phyloP scores from a whole-genome alignment of 2,888 invertebrate species.

The Hemistola chrysoprasaria region DNA sequence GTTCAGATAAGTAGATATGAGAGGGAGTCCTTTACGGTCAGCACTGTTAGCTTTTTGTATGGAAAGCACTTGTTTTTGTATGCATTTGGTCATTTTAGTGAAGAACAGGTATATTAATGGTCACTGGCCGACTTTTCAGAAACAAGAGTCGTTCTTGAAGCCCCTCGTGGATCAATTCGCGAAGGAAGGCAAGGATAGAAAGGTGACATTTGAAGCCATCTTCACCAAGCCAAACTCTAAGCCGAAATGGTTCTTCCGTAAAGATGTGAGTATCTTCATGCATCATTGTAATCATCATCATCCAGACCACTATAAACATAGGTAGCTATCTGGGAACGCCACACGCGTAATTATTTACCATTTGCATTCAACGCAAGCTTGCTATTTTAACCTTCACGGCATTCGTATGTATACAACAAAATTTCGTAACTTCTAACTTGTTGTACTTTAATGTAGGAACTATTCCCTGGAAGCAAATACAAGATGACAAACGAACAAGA shows the following conservation, averaged over 20 bases:
- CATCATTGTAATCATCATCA: no score
- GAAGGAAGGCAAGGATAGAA: conserved; percentile 98
- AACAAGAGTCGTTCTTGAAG: conserved; percentile 96
- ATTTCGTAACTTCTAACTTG: no score
- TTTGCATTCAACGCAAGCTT: no score
- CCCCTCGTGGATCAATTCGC: conserved; percentile 96
- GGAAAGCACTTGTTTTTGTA: conserved; percentile 71
- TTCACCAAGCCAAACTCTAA: conserved; percentile 98
- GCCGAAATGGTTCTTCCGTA: conserved; percentile 95
- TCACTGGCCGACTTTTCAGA: conserved; percentile 82
- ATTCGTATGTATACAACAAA: no score
- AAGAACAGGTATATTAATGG: conserved; percentile 46
- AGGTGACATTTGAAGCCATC: conserved; percentile 95
- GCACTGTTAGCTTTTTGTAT: conserved; percentile 72
- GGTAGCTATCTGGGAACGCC: no score
- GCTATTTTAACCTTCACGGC: no score
- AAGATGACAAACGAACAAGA: conserved; percentile 97
- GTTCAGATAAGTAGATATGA: conserved; percentile 51
- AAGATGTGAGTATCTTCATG: conserved; percentile 96
- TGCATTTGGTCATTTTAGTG: conserved; percentile 42
- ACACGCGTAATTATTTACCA: no score
- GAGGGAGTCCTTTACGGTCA: conserved; percentile 57
- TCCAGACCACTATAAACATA: no score
- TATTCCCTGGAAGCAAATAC: conserved; percentile 97
- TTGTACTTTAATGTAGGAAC: conserved; percentile 84